Evolutionary conservation across 2,113 vertebrate species (phyloP).

Genomic region (Silurus meridionalis): DNA sequence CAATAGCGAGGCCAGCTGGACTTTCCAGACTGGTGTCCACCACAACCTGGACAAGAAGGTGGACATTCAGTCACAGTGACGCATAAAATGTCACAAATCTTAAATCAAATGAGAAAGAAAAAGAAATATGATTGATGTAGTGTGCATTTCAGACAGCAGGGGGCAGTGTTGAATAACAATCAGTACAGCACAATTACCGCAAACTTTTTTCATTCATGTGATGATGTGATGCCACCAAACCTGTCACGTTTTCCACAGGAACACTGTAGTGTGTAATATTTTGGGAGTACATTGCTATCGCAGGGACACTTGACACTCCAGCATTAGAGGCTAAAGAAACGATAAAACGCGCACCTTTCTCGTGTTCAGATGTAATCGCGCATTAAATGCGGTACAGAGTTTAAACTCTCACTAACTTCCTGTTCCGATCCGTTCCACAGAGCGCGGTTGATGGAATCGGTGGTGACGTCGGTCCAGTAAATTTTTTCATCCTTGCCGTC

Average conservation of each 20-base stretch:
- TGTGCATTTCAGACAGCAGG: slow-evolving; percentile 43
- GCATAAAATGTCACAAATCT: slow-evolving; percentile 37
- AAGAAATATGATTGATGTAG: neutral
- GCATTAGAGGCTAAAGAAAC: neutral
- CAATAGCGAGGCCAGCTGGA: slow-evolving; percentile 95
- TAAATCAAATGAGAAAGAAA: neutral
- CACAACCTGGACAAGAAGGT: slow-evolving; percentile 77
- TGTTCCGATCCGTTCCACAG: slow-evolving; percentile 93
- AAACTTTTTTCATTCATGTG: neutral
- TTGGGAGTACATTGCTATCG: too few species aligned
- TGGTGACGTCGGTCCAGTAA: slow-evolving; percentile 98
- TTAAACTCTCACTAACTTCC: slow-evolving; percentile 77
- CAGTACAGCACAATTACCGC: neutral
- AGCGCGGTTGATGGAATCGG: slow-evolving; percentile 95
- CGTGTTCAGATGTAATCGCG: neutral
- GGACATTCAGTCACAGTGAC: neutral
- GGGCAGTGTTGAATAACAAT: slow-evolving; percentile 52
- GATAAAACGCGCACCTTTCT: neutral
- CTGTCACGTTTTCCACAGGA: neutral
- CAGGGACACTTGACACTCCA: neutral
- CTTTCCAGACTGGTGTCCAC: slow-evolving; percentile 97
- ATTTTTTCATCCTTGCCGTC: slow-evolving; percentile 87
- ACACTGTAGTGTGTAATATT: neutral
- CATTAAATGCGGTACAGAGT: neutral
- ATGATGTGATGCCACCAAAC: too few species aligned